Percentiles rank a stretch among this genome's conserved stretches.
Evolutionary conservation across 2,888 invertebrate genomes (phyloP).

Genomic region (Ceraclea dissimilis): DNA sequence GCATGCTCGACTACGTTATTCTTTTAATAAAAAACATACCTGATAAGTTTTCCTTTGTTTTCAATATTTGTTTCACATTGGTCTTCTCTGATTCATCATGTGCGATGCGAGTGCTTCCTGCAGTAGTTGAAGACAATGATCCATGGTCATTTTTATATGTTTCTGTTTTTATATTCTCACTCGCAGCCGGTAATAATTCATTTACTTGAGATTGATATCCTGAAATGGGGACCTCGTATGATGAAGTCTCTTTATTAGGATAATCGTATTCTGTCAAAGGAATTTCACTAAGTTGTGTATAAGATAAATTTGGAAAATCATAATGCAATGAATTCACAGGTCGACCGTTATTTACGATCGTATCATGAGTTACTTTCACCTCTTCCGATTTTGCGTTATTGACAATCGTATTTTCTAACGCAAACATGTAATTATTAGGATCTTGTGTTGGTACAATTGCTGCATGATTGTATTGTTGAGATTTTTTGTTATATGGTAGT

Average conservation of each 20-base stretch:
- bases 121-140: no score
- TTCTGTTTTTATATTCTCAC: slow-evolving; percentile 13
- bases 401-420: slow-evolving; percentile 8
- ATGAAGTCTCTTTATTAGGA: slow-evolving; percentile 11
- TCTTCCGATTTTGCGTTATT: neutral
- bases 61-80: no score
- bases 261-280: slow-evolving; percentile 11
- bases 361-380: slow-evolving; percentile 8
- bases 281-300: slow-evolving; percentile 20
- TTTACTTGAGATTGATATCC: slow-evolving; percentile 13
- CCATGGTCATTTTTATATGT: no score
- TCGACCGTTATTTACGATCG: slow-evolving; percentile 6
- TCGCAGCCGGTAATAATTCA: slow-evolving; percentile 13
- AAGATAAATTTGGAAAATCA: slow-evolving; percentile 20
- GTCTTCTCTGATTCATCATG: no score
- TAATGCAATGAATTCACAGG: slow-evolving; percentile 10
- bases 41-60: no score
- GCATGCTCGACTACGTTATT: no score
- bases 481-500: no score
- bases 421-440: slow-evolving; percentile 12
- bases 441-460: slow-evolving; percentile 9
- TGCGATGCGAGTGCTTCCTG: no score
- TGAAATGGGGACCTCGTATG: slow-evolving; percentile 18
- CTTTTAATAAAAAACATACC: no score
- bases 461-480: slow-evolving; percentile 7